phyloP scores from a whole-genome alignment of 2,888 invertebrate genomes.

The Epistrophella euchroma region DNA sequence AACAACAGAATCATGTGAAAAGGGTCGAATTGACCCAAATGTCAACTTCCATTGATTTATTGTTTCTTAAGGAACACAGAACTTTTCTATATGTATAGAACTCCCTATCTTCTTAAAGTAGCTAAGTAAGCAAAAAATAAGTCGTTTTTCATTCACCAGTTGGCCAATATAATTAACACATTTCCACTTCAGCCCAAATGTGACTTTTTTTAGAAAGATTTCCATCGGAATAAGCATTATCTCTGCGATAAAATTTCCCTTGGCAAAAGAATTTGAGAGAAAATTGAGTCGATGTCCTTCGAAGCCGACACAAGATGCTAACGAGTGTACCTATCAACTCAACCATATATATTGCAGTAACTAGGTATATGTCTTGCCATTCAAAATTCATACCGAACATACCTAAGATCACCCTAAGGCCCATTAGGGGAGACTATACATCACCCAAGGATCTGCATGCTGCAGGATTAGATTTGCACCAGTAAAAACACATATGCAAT shows the following conservation, averaged over 20 bases:
- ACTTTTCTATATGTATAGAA: neutral
- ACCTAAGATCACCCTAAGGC: slow-evolving; percentile 4
- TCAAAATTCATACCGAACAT: slow-evolving; percentile 36
- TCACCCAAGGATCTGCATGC: slow-evolving; percentile 2
- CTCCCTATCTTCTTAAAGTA: neutral
- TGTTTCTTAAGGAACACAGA: slow-evolving; percentile 11
- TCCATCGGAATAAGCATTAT: neutral
- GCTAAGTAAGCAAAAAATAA: slow-evolving; percentile 12
- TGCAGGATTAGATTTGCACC: neutral
- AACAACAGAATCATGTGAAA: slow-evolving; percentile 23
- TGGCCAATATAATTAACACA: slow-evolving; percentile 49
- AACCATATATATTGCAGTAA: slow-evolving; percentile 13
- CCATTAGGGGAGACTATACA: neutral
- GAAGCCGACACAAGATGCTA: slow-evolving; percentile 6
- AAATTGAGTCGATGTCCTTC: slow-evolving; percentile 10
- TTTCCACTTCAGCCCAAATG: slow-evolving; percentile 30
- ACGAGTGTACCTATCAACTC: slow-evolving; percentile 34
- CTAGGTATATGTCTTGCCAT: slow-evolving; percentile 39
- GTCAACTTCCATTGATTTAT: slow-evolving; percentile 52
- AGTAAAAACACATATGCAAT: slow-evolving; percentile 44
- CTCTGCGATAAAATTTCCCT: neutral
- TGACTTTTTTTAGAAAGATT: slow-evolving; percentile 15
- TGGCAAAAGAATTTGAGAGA: neutral
- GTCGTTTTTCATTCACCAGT: slow-evolving; percentile 16
- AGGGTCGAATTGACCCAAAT: slow-evolving; percentile 54